A percentile compares a stretch with the other conserved stretches of the same genome.
Conservation (phyloP, 2,797 vertebrate species). For the Echiichthys vipera region DNA sequence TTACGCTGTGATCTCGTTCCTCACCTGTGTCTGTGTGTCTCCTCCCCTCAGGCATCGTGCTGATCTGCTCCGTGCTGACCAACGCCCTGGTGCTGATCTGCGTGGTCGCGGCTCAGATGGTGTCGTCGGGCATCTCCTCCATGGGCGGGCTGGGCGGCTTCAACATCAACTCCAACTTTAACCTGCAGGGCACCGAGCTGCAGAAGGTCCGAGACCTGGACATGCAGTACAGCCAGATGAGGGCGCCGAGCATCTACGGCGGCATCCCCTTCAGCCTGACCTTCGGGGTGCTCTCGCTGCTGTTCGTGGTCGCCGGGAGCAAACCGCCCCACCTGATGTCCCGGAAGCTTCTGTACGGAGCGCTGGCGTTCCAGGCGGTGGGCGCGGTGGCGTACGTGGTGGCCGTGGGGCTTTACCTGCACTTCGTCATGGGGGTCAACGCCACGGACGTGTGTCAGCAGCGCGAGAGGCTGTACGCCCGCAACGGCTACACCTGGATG, state of each 20-base stretch:
- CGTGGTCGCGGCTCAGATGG: slow-evolving; percentile 85
- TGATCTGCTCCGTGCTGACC: slow-evolving; percentile 86
- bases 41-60: slow-evolving; percentile 84
- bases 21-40: not conserved
- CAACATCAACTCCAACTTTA: slow-evolving; percentile 82
- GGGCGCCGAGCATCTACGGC: slow-evolving; percentile 89
- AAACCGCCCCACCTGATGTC: slow-evolving; percentile 84
- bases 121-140: slow-evolving; percentile 84
- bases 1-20: not conserved
- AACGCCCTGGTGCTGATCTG: slow-evolving; percentile 91
- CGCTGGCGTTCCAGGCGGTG: slow-evolving; percentile 86
- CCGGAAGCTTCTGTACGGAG: slow-evolving; percentile 79
- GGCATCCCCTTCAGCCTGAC: slow-evolving; percentile 87
- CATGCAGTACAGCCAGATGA: slow-evolving; percentile 91
- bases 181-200: slow-evolving; percentile 90
- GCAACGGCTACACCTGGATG: slow-evolving; percentile 94
- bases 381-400: slow-evolving; percentile 82
- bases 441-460: slow-evolving; percentile 87
- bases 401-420: slow-evolving; percentile 90
- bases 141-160: slow-evolving; percentile 81
- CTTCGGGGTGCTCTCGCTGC: slow-evolving; percentile 81
- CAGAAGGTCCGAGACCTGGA: slow-evolving; percentile 87
- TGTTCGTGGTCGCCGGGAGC: slow-evolving; percentile 86
- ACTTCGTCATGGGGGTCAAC: slow-evolving; percentile 89
- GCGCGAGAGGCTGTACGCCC: slow-evolving; percentile 88